phyloP scores from a whole-genome alignment of 2,113 vertebrate genomes.

The Urocynchramus pylzowi region DNA sequence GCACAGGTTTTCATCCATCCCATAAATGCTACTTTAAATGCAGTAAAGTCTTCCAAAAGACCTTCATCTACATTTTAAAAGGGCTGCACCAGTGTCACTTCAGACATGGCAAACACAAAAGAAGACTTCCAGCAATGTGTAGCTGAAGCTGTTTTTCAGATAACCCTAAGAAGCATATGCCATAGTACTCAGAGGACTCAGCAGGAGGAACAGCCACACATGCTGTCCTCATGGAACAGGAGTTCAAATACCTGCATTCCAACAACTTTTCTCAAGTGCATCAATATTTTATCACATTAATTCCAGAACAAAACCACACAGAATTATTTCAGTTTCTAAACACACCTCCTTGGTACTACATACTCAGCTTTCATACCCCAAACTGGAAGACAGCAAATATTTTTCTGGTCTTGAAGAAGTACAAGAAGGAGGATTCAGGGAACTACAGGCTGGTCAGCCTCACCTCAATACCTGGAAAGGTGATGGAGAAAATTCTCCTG shows the following conservation, averaged over 20 bases:
- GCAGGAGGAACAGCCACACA: background rate
- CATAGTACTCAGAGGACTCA: background rate
- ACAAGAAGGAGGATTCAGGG: background rate
- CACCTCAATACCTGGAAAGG: background rate
- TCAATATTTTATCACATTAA: background rate
- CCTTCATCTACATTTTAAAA: background rate
- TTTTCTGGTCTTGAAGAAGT: background rate
- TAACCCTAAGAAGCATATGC: background rate
- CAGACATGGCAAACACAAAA: background rate
- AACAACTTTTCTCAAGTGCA: background rate
- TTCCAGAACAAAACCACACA: background rate
- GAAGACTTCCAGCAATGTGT: background rate
- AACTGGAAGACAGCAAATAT: background rate
- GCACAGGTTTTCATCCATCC: background rate
- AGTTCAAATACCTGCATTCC: background rate
- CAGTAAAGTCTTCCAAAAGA: background rate
- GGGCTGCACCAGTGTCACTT: background rate
- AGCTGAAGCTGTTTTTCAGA: background rate
- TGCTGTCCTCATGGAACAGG: background rate
- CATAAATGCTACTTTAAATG: background rate
- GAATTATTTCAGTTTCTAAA: background rate
- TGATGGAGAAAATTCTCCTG: background rate
- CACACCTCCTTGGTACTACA: background rate
- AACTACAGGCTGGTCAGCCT: background rate
- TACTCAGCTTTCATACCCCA: background rate